Evolutionary conservation across 2,888 invertebrate genomes (phyloP), one percentile per base, ranked within the genome.

Genomic region (Halictus ligatus): DNA sequence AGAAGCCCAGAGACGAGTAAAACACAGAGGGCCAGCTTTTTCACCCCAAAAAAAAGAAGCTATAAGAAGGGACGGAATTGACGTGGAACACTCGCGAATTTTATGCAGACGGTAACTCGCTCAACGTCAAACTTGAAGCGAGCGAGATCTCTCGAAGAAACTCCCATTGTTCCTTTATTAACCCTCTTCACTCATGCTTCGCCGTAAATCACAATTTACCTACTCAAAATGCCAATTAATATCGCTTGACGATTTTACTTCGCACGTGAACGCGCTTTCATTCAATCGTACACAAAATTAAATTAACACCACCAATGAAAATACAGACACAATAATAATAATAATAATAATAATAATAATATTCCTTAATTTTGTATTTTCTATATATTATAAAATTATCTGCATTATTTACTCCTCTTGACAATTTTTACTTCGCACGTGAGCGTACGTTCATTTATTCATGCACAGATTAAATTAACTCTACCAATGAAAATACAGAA

Each of bases 1-100:
- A 25, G 60, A 25, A 29, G 67, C 72, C 67, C 73, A 64, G 73
- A 46, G 73, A 67, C 77, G 81, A 73, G 73, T 73, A 50, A 73
- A 81, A 67, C 35, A 18, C 43, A 50, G 25, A 50, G 64, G 29
- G 73, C 10, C 50, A 54, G 10, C 54, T 43, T 43, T 73, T 43
- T 72, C 6, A 29, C 54, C n/a, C n/a, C n/a, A 71, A 72, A 76
- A 35, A 48, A 72, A 76, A 25, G 35, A 29, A 58, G 73, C 48
- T 13, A 35, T 40, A 48, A 67, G 35, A 35, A 29, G 73, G 60
- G 69, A 15, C 29, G 75, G 54, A 54, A 75, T 67, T 54, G 75
- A 80, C 50, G 67, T 18, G 67, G 43, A 67, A 80, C 21, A 25
- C 67, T n/a, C 15, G 40, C 25, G 50, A 74, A 67, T 67, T 80